Conservation (phyloP, 2,888 invertebrate species). For the Drosophila flavopinicola region DNA sequence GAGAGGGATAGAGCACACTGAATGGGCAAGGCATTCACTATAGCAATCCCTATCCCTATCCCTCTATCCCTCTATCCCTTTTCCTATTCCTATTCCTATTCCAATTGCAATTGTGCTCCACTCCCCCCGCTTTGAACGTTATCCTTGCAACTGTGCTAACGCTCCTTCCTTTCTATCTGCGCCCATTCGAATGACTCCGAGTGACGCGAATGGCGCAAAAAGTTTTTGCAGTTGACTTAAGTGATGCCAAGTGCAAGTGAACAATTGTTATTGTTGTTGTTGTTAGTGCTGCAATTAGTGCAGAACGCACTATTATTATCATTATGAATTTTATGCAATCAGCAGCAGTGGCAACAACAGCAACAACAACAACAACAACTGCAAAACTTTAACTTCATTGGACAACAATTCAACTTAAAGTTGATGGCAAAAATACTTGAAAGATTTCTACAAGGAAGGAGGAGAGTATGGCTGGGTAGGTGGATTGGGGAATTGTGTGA, state of each 20-base stretch:
- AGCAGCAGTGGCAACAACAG: conserved; percentile 36
- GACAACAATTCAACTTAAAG: conserved; percentile 64
- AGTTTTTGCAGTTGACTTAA: conserved; percentile 63
- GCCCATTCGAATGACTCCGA: conserved; percentile 43
- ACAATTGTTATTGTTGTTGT: conserved; percentile 46
- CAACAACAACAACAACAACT: background rate
- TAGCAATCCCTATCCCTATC: background rate
- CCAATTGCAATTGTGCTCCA: conserved; percentile 7
- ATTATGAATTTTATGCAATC: conserved; percentile 79
- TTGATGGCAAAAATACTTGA: conserved; percentile 33
- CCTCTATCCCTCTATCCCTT: background rate
- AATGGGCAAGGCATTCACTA: conserved; percentile 17
- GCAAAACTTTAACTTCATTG: conserved; percentile 35
- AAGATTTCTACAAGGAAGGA: background rate
- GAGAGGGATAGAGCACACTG: too few species aligned
- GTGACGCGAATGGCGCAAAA: conserved; percentile 57
- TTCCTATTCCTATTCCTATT: conserved; percentile 8
- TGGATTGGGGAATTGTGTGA: background rate
- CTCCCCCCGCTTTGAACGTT: background rate
- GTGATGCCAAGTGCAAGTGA: conserved; percentile 71
- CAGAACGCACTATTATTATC: conserved; percentile 73
- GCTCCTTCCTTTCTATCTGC: conserved; percentile 28
- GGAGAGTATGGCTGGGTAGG: too few species aligned
- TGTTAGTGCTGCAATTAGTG: conserved; percentile 69
- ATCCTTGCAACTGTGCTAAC: conserved; percentile 2